A percentile compares a stretch with the other conserved stretches of the same genome.
Evolutionary conservation across 2,888 invertebrate genomes (phyloP).

Genomic region (Drosophila neutralis): DNA sequence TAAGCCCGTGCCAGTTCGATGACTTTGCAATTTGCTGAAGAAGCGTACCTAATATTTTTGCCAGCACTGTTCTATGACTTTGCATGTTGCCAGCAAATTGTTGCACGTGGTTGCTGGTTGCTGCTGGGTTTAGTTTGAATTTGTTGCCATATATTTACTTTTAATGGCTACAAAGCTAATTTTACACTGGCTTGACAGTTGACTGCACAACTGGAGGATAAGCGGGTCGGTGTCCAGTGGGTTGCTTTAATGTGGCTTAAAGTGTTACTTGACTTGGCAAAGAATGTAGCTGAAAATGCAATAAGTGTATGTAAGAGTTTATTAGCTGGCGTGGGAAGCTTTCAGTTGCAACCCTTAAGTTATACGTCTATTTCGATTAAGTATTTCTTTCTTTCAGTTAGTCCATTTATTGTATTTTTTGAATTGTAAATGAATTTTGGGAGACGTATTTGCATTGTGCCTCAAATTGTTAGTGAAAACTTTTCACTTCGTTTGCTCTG

Average conservation of each 20-base stretch:
- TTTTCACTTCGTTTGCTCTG: slow-evolving; percentile 50
- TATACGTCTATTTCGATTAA: slow-evolving; percentile 1
- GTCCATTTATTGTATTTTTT: slow-evolving; percentile 15
- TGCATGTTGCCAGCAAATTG: slow-evolving; percentile 65
- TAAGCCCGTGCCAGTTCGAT: slow-evolving; percentile 9
- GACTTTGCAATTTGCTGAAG: slow-evolving; percentile 10
- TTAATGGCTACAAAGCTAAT: slow-evolving; percentile 68
- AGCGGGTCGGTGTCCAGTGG: background rate
- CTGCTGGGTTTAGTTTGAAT: slow-evolving; percentile 36
- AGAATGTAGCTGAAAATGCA: background rate
- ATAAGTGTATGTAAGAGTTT: background rate
- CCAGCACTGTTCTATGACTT: slow-evolving; percentile 60
- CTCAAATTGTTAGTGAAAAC: slow-evolving; percentile 64
- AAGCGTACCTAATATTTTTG: slow-evolving; percentile 33
- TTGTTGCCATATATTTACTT: slow-evolving; percentile 44
- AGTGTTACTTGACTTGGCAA: slow-evolving; percentile 10
- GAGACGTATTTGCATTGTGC: slow-evolving; percentile 41
- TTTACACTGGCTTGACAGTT: slow-evolving; percentile 70
- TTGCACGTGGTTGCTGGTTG: slow-evolving; percentile 55
- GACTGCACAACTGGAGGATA: slow-evolving; percentile 47
- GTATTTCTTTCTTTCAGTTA: slow-evolving; percentile 5
- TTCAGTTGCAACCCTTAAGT: background rate
- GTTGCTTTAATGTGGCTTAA: slow-evolving; percentile 30
- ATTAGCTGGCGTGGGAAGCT: background rate
- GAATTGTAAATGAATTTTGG: slow-evolving; percentile 61